Evolutionary conservation across 2,888 invertebrate genomes (phyloP).

Genomic region (Pachymerium ferrugineum): DNA sequence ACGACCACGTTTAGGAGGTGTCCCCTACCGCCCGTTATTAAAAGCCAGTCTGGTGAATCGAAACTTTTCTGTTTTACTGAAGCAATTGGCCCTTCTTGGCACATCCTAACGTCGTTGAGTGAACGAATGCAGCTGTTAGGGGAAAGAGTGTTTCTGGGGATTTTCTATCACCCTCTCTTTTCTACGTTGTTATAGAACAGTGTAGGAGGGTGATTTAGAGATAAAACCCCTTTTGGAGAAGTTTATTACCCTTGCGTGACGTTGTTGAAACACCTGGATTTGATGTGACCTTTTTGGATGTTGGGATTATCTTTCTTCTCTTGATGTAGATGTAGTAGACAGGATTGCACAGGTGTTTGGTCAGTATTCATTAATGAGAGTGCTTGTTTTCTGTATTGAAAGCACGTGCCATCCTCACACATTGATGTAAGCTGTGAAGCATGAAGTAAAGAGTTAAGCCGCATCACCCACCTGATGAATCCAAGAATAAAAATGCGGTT

Average conservation of each 20-base stretch:
- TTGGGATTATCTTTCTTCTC: neutral
- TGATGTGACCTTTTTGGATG: neutral
- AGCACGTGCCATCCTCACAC: conserved; percentile 6
- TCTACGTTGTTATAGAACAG: neutral
- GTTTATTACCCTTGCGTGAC: neutral
- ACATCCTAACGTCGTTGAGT: neutral
- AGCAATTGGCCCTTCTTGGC: neutral
- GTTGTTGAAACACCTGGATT: neutral
- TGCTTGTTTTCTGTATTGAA: conserved; percentile 9
- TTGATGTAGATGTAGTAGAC: neutral
- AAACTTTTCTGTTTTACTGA: too few species aligned
- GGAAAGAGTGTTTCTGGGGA: too few species aligned
- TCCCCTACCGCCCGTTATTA: neutral
- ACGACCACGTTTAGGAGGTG: neutral
- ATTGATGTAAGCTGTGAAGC: neutral
- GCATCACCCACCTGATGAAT: neutral
- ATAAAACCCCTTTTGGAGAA: neutral
- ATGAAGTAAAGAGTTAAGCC: neutral
- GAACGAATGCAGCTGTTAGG: too few species aligned
- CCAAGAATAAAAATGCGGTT: neutral
- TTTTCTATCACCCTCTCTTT: neutral
- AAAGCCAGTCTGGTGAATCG: too few species aligned
- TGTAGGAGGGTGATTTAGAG: too few species aligned
- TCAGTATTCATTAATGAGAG: neutral
- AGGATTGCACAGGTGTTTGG: conserved; percentile 12